phyloP scores from a whole-genome alignment of 2,888 invertebrate genomes.

The Micoletzkya japonica region DNA sequence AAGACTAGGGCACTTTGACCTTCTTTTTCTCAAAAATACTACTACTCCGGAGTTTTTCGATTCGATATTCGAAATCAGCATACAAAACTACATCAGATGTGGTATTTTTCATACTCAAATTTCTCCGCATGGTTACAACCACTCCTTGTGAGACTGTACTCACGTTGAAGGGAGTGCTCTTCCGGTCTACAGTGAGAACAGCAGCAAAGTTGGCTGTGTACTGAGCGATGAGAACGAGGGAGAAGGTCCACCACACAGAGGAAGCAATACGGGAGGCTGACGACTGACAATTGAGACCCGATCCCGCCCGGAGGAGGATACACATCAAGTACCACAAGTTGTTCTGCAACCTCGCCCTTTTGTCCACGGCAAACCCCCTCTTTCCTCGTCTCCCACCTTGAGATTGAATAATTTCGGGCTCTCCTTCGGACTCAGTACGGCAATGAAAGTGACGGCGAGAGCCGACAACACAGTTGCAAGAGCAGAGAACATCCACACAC shows the following conservation, averaged over 20 bases:
- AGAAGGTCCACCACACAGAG: constrained; percentile 93
- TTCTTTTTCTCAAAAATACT: too few species aligned
- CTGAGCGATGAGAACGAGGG: constrained; percentile 95
- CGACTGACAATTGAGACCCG: constrained; percentile 87
- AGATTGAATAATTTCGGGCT: constrained; percentile 48
- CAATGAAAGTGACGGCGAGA: constrained; percentile 66
- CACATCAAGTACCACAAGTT: constrained; percentile 66
- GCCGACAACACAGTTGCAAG: constrained; percentile 75
- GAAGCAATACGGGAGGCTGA: constrained; percentile 35
- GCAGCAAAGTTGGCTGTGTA: constrained; percentile 97
- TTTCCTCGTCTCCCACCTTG: constrained; percentile 18
- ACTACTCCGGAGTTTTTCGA: too few species aligned
- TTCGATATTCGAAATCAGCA: too few species aligned
- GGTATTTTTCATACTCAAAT: too few species aligned
- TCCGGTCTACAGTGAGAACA: constrained; percentile 89
- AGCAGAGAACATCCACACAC: constrained; percentile 96
- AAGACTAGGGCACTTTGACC: too few species aligned
- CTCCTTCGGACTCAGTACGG: constrained; percentile 67
- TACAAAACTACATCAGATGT: too few species aligned
- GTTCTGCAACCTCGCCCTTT: constrained; percentile 37
- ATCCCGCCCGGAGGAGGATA: constrained; percentile 90
- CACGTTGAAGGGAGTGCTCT: constrained; percentile 66
- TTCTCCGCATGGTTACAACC: too few species aligned
- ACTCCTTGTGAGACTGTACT: not conserved
- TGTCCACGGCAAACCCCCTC: not conserved